phyloP scores from a whole-genome alignment of 2,113 vertebrate genomes.

The Neofelis nebulosa region DNA sequence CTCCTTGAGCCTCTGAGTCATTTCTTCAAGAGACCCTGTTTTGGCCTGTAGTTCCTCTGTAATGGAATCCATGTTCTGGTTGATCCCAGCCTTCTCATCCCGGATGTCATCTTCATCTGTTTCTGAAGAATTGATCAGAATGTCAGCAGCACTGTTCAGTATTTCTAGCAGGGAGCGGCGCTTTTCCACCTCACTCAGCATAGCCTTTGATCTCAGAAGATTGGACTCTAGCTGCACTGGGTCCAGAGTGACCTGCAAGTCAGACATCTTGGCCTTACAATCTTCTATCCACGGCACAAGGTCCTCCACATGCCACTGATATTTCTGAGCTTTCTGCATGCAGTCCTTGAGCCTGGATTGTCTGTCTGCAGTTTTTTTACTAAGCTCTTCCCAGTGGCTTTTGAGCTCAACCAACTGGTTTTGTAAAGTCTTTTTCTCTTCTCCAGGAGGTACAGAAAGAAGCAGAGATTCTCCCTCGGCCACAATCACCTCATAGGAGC shows the following conservation, averaged over 20 bases:
- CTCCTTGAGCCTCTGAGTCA: constrained; percentile 94
- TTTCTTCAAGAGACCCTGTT: constrained; percentile 93
- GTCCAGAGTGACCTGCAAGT: constrained; percentile 90
- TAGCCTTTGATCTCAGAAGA: constrained; percentile 89
- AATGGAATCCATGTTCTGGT: constrained; percentile 92
- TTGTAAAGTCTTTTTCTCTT: constrained; percentile 92
- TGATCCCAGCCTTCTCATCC: constrained; percentile 94
- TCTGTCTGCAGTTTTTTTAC: constrained; percentile 87
- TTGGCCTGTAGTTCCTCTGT: constrained; percentile 90
- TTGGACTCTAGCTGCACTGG: constrained; percentile 89
- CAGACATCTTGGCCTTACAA: constrained; percentile 87
- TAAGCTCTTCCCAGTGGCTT: constrained; percentile 93
- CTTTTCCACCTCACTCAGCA: constrained; percentile 93
- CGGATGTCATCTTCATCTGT: constrained; percentile 93
- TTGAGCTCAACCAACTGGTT: constrained; percentile 89
- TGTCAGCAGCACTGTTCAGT: constrained; percentile 93
- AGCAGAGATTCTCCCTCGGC: constrained; percentile 92
- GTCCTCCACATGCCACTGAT: constrained; percentile 90
- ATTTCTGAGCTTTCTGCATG: constrained; percentile 92
- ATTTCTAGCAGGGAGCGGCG: constrained; percentile 91
- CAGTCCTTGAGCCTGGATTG: constrained; percentile 90
- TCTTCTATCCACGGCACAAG: constrained; percentile 93
- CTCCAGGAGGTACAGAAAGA: constrained; percentile 90
- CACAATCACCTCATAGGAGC: constrained; percentile 96
- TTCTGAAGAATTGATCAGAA: constrained; percentile 93